These are phyloP conservation scores for Agrilus planipennis DNA, from an alignment of 1,140 invertebrate species.

Conservation along the genomic window DNA sequence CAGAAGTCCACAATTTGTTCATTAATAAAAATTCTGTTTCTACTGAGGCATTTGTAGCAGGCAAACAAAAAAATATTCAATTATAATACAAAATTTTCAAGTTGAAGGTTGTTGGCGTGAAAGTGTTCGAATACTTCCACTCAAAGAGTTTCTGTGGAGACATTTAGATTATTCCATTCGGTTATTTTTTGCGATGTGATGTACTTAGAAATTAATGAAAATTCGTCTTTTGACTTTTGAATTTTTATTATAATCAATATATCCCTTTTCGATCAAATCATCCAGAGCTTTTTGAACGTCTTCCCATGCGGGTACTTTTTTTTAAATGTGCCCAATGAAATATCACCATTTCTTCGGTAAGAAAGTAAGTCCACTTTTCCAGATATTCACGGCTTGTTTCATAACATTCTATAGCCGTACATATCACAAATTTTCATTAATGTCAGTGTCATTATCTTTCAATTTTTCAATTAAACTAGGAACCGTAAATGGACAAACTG, in stretches of 20 bases:
- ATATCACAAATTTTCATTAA: too few species aligned
- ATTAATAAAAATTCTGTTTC: slow-evolving; percentile 13
- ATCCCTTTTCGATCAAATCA: slow-evolving; percentile 8
- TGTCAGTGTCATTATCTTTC: slow-evolving; percentile 3
- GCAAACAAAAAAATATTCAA: slow-evolving; percentile 15
- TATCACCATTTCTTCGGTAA: slow-evolving; percentile 15
- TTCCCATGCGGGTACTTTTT: slow-evolving; percentile 18
- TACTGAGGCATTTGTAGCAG: slow-evolving; percentile 12
- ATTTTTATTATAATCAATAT: slow-evolving; percentile 9
- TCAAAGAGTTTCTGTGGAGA: slow-evolving; percentile 12
- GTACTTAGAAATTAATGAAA: slow-evolving; percentile 9
- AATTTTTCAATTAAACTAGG: slow-evolving; percentile 8
- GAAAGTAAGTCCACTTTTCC: slow-evolving; percentile 12
- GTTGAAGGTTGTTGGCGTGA: slow-evolving; percentile 2
- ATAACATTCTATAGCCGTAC: slow-evolving; percentile 22
- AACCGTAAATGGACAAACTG: slow-evolving; percentile 19
- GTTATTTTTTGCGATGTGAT: slow-evolving; percentile 14
- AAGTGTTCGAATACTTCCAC: slow-evolving; percentile 11
- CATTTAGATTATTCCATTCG: slow-evolving; percentile 9
- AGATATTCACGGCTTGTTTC: slow-evolving; percentile 20
- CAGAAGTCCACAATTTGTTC: slow-evolving; percentile 13
- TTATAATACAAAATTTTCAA: slow-evolving; percentile 9
- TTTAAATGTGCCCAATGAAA: slow-evolving; percentile 23
- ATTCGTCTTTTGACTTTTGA: slow-evolving; percentile 6
- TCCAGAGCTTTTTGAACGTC: slow-evolving; percentile 17